These are phyloP conservation scores for Neria commutata DNA, from an alignment of 2,888 invertebrate species.

Conservation along the genomic window DNA sequence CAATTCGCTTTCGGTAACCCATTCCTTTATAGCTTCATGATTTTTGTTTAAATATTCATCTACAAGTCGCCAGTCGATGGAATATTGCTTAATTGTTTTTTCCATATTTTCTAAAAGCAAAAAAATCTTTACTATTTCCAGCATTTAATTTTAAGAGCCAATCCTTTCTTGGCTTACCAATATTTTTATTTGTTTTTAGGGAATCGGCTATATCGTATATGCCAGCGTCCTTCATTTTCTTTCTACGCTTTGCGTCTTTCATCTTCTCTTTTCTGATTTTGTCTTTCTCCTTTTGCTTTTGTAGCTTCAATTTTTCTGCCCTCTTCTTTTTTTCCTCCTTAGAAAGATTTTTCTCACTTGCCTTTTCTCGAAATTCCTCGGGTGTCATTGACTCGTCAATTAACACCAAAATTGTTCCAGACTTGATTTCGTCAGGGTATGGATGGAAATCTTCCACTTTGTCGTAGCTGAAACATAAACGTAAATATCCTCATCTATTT, in stretches of 20 bases:
- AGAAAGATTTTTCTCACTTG: conserved; percentile 41
- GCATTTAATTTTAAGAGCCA: not conserved
- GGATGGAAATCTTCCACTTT: conserved; percentile 60
- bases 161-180: conserved; percentile 38
- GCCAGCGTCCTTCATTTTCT: conserved; percentile 46
- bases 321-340: conserved; percentile 55
- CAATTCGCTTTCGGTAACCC: conserved; percentile 63
- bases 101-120: conserved; percentile 43
- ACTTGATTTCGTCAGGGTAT: conserved; percentile 63
- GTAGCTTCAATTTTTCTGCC: conserved; percentile 35
- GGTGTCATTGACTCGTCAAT: conserved; percentile 61
- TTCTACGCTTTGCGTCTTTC: conserved; percentile 44
- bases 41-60: conserved; percentile 56
- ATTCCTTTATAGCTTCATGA: conserved; percentile 52
- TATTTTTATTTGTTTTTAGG: conserved; percentile 41
- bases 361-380: conserved; percentile 54
- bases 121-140: not conserved
- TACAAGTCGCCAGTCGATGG: conserved; percentile 53
- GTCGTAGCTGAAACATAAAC: conserved; percentile 44
- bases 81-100: conserved; percentile 44
- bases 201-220: conserved; percentile 43
- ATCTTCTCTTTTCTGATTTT: conserved; percentile 41
- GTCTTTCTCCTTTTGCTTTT: conserved; percentile 44
- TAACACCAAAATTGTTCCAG: conserved; percentile 64
- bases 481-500: not conserved